Base-by-base conservation (phyloP, 2,888 invertebrate genomes). In the Perizoma affinitatum region DNA sequence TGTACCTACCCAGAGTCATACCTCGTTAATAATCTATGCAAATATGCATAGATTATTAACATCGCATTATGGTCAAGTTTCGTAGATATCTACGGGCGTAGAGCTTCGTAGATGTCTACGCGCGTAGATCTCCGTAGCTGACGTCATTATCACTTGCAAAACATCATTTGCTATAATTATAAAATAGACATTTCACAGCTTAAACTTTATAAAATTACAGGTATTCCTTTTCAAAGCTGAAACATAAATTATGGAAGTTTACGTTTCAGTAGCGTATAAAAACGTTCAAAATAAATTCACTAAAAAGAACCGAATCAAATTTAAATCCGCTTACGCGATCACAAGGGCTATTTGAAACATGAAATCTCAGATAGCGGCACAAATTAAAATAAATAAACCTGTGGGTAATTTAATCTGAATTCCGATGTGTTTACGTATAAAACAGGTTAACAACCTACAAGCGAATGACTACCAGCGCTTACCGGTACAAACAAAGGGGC, bases 331-430 rank as follows among this genome's bases (percentile, higher is more conserved):
- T 57, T 51, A 45, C 10, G 41, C 11, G 52, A 52, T 57, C 34
- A 58, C 46, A 57, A 38, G 50, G 38, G 49, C 44, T 42, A 52
- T 52, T 58, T 41, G 57, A 46, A 52, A 58, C 42, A 52, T 42
- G 52, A 8, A 38, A 33, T 47, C 41, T 36, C 40, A 41, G 46
- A 51, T 46, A 42, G 57, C 4, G 42, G n/a, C 7, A 50, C 42
- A 56, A 50, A 56, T 55, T 38, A 6, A 7, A 38, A 43, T 55
- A 57, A 44, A 40, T 42, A 48, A 33, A 58, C 22, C 44, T 49
- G 56, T 41, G 57, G 42, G 22, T 52, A 46, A 58, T 52, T 45
- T 47, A 41, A 52, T 58, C 57, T 40, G 7, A 41, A 50, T 50
- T n/a, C 48, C 40, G 40, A 10, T 9, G 9, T 5, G 10, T 10